Conservation (phyloP, 2,888 invertebrate species). For the Ischnura elegans region DNA sequence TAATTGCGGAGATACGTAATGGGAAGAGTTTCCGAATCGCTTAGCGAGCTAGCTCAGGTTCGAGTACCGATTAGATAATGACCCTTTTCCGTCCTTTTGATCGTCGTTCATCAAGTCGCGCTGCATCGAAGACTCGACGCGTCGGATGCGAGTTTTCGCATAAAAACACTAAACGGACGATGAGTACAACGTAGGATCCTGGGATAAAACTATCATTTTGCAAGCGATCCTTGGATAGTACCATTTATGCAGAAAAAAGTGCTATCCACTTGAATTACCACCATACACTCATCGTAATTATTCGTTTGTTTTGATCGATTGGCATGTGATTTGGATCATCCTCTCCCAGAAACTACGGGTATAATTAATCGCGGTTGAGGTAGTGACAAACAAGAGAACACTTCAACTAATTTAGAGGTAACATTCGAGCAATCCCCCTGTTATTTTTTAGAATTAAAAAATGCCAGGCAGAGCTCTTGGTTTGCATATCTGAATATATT, state of each 20-base stretch:
- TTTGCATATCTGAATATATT: no score
- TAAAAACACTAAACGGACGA: not conserved
- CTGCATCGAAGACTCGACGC: constrained; percentile 22
- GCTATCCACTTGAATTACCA: no score
- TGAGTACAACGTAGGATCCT: not conserved
- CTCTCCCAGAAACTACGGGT: not conserved
- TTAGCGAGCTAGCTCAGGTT: constrained; percentile 56
- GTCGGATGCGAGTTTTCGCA: constrained; percentile 50
- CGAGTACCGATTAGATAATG: constrained; percentile 66
- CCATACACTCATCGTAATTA: not conserved
- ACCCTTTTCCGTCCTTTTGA: constrained; percentile 51
- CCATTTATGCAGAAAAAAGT: not conserved
- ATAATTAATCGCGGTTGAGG: not conserved
- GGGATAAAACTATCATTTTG: not conserved
- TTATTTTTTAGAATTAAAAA: no score
- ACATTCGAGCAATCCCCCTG: no score
- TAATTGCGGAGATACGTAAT: constrained; percentile 52
- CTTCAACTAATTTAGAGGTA: not conserved
- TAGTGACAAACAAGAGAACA: not conserved
- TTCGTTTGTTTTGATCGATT: not conserved
- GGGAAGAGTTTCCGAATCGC: constrained; percentile 56
- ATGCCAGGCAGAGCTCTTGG: no score
- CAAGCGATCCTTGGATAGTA: not conserved
- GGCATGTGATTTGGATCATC: not conserved
- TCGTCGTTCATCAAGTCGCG: constrained; percentile 37